These are phyloP conservation scores for Enteromius paludinosus DNA, from an alignment of 2,797 vertebrate genomes.

Conservation along the genomic window DNA sequence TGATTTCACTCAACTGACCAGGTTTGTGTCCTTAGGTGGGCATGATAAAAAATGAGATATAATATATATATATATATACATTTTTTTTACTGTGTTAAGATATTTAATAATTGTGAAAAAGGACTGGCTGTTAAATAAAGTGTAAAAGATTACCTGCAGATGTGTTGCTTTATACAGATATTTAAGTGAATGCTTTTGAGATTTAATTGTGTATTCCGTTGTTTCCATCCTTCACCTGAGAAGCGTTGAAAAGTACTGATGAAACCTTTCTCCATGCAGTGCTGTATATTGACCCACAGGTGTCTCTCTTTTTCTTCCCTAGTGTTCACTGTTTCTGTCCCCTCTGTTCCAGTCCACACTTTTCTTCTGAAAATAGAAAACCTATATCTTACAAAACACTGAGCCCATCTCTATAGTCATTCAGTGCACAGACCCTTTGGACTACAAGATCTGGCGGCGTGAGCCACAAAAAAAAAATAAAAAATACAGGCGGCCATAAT, in stretches of 20 bases:
- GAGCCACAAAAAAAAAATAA: constrained; percentile 46
- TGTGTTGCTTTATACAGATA: not conserved
- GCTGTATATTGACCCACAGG: constrained; percentile 71
- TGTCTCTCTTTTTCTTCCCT: constrained; percentile 84
- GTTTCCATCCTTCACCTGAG: not conserved
- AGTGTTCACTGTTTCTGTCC: constrained; percentile 40
- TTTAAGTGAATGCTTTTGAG: not conserved
- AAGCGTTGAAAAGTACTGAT: not conserved
- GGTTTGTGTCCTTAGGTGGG: not conserved
- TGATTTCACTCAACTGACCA: not conserved
- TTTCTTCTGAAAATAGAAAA: constrained; percentile 56
- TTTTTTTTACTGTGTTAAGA: no score
- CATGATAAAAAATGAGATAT: not conserved
- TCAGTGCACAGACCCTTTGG: constrained; percentile 54
- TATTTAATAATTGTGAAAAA: not conserved
- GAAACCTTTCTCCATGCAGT: constrained; percentile 72
- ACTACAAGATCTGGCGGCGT: constrained; percentile 53
- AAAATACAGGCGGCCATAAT: constrained; percentile 50
- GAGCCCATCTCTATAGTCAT: constrained; percentile 53
- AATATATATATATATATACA: no score
- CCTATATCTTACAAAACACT: constrained; percentile 48
- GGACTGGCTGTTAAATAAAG: not conserved
- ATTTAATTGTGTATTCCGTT: not conserved
- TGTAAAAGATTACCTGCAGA: not conserved
- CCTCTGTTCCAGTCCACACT: constrained; percentile 44